These are phyloP conservation scores for Ceryle rudis DNA, from an alignment of 2,797 vertebrate species.

Conservation along the genomic window DNA sequence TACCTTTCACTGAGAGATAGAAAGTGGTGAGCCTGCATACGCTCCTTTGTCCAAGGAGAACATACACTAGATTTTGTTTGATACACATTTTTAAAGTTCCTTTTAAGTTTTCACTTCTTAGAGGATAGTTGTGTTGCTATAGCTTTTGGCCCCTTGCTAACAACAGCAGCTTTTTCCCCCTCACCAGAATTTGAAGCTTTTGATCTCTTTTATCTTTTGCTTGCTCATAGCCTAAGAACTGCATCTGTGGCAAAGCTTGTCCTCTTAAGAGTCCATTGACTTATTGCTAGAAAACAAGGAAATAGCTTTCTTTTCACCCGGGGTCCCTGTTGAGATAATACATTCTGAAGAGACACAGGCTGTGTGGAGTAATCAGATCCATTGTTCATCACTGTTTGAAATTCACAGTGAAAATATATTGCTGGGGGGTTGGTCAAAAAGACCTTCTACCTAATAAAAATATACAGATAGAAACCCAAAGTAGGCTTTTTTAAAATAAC, in stretches of 20 bases:
- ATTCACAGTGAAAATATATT: conserved; percentile 10
- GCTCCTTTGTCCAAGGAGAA: not conserved
- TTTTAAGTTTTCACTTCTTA: conserved; percentile 67
- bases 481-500: not conserved
- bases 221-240: conserved; percentile 58
- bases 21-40: not conserved
- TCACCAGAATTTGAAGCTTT: conserved; percentile 61
- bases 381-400: conserved; percentile 69
- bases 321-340: conserved; percentile 57
- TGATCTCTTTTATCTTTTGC: conserved; percentile 69
- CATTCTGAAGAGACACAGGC: conserved; percentile 68
- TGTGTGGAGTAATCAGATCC: conserved; percentile 29
- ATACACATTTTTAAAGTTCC: conserved; percentile 62
- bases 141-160: conserved; percentile 48
- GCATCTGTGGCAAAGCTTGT: conserved; percentile 63
- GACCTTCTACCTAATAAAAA: not conserved
- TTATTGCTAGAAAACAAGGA: conserved; percentile 71
- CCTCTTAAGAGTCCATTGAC: conserved; percentile 62
- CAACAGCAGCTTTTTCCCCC: conserved; percentile 41
- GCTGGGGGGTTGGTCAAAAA: not conserved
- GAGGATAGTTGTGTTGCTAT: conserved; percentile 42
- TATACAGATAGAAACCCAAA: not conserved
- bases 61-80: conserved; percentile 54
- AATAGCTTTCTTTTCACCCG: conserved; percentile 71
- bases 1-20: conserved; percentile 33